Evolutionary conservation across 1,140 invertebrate genomes (phyloP).

Genomic region (Saxidomus purpurata): DNA sequence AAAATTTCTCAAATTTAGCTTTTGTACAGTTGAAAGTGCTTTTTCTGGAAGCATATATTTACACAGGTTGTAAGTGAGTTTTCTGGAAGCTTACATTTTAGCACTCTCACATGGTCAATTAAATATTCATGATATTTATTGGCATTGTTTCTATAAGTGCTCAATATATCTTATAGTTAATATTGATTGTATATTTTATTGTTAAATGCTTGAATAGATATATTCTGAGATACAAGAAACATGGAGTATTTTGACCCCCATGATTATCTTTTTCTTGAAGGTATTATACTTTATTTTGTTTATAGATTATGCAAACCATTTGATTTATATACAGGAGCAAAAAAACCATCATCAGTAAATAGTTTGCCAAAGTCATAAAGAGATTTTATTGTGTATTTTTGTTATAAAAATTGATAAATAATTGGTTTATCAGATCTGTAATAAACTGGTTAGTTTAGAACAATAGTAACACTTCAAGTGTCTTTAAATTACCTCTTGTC

Average conservation of each 20-base stretch:
- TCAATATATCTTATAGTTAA: neutral
- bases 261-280: constrained; percentile 13
- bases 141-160: neutral
- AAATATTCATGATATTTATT: neutral
- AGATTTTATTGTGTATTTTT: neutral
- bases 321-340: neutral
- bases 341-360: neutral
- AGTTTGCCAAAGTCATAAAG: neutral
- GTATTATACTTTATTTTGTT: constrained; percentile 1
- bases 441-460: neutral
- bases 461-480: too few relatives aligned
- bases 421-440: neutral
- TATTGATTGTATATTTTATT: constrained; percentile 8
- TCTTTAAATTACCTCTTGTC: too few relatives aligned
- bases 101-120: too few relatives aligned
- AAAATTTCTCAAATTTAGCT: too few relatives aligned
- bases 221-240: constrained; percentile 26
- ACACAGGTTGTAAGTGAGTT: too few relatives aligned
- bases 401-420: neutral
- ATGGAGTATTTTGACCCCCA: constrained; percentile 55
- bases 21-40: too few relatives aligned
- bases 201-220: neutral
- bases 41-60: too few relatives aligned
- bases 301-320: neutral
- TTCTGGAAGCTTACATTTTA: too few relatives aligned